Evolutionary conservation across 2,113 vertebrate species (phyloP).

Genomic region (Spea bombifrons): DNA sequence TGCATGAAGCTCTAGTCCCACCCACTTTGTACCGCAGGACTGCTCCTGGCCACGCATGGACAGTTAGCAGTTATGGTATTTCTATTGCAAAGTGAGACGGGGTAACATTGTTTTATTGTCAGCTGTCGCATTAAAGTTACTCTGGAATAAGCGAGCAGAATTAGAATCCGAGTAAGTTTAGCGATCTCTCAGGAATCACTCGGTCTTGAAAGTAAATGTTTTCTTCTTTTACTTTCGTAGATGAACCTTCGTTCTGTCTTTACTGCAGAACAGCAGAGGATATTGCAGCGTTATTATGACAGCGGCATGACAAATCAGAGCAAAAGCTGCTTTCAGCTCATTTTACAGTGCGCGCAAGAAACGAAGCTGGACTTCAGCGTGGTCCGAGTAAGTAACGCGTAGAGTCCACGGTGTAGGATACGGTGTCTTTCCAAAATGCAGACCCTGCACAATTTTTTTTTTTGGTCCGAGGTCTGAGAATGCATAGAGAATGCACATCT

Average conservation of each 20-base stretch:
- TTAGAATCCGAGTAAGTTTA: neutral
- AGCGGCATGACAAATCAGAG: slow-evolving; percentile 99
- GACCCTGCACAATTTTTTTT: no score
- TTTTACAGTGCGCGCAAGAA: slow-evolving; percentile 97
- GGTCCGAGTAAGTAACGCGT: slow-evolving; percentile 84
- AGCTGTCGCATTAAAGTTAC: no score
- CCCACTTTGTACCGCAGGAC: no score
- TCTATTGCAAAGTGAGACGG: no score
- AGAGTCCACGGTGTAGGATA: neutral
- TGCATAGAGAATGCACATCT: no score
- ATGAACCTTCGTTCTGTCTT: slow-evolving; percentile 99
- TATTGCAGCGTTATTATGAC: slow-evolving; percentile 96
- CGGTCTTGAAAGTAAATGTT: neutral
- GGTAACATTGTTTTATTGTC: no score
- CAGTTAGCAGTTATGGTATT: no score
- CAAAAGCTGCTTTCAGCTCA: slow-evolving; percentile 99
- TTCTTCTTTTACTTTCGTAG: slow-evolving; percentile 75
- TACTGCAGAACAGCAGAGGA: slow-evolving; percentile 92
- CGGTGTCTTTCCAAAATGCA: no score
- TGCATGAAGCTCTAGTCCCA: no score
- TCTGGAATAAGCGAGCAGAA: no score
- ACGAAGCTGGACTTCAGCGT: slow-evolving; percentile 98
- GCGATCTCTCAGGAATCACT: neutral
- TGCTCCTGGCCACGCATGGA: no score
- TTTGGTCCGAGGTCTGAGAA: no score